Conservation (phyloP, 2,113 vertebrate species). For the Notarius quadriscutis region DNA sequence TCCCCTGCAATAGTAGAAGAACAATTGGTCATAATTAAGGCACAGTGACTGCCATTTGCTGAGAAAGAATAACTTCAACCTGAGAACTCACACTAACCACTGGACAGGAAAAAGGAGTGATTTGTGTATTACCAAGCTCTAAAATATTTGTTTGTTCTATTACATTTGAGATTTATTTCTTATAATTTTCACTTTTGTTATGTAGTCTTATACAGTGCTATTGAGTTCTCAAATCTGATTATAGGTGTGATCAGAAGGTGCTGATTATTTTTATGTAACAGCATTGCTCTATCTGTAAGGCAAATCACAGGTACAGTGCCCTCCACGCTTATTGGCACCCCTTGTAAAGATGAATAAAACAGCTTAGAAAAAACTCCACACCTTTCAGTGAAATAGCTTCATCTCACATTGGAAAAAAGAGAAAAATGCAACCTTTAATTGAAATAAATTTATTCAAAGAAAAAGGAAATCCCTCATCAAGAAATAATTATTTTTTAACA, state of each 20-base stretch:
- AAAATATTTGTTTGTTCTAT: not conserved
- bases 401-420: too few species aligned
- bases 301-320: not conserved
- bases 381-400: too few species aligned
- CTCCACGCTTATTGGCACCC: too few species aligned
- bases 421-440: too few species aligned
- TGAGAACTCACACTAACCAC: not conserved
- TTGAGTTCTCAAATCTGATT: not conserved
- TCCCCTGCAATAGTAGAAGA: not conserved
- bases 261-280: not conserved
- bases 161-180: not conserved
- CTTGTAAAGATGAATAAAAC: too few species aligned
- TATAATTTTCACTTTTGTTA: not conserved
- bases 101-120: not conserved
- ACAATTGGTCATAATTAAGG: not conserved
- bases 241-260: not conserved
- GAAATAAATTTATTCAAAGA: too few species aligned
- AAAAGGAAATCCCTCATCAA: too few species aligned
- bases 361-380: too few species aligned
- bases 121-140: not conserved
- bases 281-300: not conserved
- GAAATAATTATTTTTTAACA: too few species aligned
- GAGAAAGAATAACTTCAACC: not conserved
- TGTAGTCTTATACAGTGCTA: not conserved
- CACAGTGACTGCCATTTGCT: not conserved